These are phyloP conservation scores for Omphaloscelis lunosa DNA, from an alignment of 2,888 invertebrate species.

Conservation along the genomic window DNA sequence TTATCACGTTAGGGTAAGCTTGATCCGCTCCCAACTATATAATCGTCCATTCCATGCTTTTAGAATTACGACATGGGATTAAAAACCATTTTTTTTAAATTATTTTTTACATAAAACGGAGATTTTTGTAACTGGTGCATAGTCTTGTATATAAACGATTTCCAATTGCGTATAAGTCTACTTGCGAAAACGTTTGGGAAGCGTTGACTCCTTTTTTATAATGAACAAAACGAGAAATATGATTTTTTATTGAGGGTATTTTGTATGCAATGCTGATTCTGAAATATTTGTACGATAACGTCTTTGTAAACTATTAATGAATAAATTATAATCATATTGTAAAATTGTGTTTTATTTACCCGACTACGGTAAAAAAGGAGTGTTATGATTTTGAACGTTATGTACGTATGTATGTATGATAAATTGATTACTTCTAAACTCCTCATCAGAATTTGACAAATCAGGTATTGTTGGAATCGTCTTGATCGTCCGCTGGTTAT, in stretches of 20 bases:
- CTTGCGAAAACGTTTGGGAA: constrained; percentile 69
- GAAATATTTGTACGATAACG: constrained; percentile 88
- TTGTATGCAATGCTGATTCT: constrained; percentile 78
- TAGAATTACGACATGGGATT: constrained; percentile 70
- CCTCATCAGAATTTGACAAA: too few species aligned
- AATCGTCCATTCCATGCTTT: constrained; percentile 84
- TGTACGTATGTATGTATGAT: too few species aligned
- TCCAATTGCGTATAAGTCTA: constrained; percentile 71
- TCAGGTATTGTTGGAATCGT: too few species aligned
- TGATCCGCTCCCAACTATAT: constrained; percentile 77
- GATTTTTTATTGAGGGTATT: constrained; percentile 62
- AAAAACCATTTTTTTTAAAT: constrained; percentile 60
- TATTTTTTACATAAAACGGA: constrained; percentile 67
- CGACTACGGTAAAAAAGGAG: too few species aligned
- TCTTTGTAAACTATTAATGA: constrained; percentile 90
- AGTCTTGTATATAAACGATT: constrained; percentile 81
- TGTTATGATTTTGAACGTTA: too few species aligned
- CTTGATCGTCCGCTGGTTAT: too few species aligned
- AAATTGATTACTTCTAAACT: too few species aligned
- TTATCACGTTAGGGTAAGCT: constrained; percentile 78
- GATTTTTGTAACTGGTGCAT: constrained; percentile 79
- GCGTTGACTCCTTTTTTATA: constrained; percentile 70
- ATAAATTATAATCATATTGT: constrained; percentile 91
- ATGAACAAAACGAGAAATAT: constrained; percentile 74
- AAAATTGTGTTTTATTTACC: constrained; percentile 79